Evolutionary conservation across 2,113 vertebrate genomes (phyloP), one percentile per base, ranked within the genome.

Genomic region (Chaetodon auriga): DNA sequence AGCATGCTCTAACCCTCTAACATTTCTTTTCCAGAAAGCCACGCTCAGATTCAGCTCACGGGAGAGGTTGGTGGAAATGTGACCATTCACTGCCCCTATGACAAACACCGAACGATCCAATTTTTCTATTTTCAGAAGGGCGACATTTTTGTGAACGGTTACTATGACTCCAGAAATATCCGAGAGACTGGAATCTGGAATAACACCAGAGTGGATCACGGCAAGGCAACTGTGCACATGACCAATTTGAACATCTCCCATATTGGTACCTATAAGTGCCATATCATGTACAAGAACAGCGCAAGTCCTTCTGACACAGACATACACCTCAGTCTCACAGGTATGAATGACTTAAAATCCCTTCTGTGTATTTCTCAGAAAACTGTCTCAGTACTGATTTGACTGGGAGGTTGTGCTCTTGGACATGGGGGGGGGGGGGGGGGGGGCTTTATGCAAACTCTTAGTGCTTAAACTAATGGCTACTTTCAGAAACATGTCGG

Each of bases 251-350:
- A 80, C 0, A 0, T 80, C 2, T 86, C 84, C 2, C 61, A 93
- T 7, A 15, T 0, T 0, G 89, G 92, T 0, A 0, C 0, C 0
- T 94, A 93, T 21, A 0, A 0, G 0, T 93, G 88, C 38, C 0
- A 2, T 5, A 21, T 89, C 5, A 0, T 0, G 1, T 81, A 86
- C 60, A 5, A 0, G 0, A 4, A 1, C 2, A 1, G 0, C 0
- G 0, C 0, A 0, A 0, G 0, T 0, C 0, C 8, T 2, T 0
- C 0, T 0, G 0, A 6, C 0, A 1, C 0, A 0, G 0, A 0
- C 0, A 60, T 88, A 8, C 18, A 62, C 0, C 88, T 93, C 14
- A 68, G 0, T 6, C 35, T 93, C 68, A 91, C 85, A 90, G 91
- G 92, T 93, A 92, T 13, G 76, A 14, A 36, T 41, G 19, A 38